These are phyloP conservation scores for Drosophila affinis DNA, from an alignment of 2,888 invertebrate genomes.

Conservation along the genomic window DNA sequence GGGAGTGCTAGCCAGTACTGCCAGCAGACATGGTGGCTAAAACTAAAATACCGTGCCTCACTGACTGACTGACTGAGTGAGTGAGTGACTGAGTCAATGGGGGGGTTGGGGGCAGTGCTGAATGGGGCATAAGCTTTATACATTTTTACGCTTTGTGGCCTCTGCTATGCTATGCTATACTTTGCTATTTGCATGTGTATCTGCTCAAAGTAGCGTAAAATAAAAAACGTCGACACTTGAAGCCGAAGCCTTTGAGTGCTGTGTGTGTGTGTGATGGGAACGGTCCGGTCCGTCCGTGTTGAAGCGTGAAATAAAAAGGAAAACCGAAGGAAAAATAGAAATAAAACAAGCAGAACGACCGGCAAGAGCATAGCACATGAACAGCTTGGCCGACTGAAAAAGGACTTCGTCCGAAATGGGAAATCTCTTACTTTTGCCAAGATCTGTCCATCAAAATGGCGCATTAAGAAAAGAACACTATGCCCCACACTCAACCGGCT, in stretches of 20 bases:
- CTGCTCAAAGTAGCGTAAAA: conserved; percentile 58
- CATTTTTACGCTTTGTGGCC: conserved; percentile 69
- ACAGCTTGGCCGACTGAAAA: conserved; percentile 15
- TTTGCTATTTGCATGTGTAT: conserved; percentile 55
- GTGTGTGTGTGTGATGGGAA: background rate
- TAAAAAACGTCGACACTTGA: conserved; percentile 52
- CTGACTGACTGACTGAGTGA: conserved; percentile 43
- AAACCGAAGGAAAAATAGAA: conserved; percentile 29
- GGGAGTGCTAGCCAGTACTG: background rate
- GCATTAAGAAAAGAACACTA: conserved; percentile 46
- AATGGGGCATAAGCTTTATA: conserved; percentile 59
- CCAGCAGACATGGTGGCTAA: conserved; percentile 40
- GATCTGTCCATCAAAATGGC: conserved; percentile 44
- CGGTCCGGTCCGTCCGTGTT: conserved; percentile 30
- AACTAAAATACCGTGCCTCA: conserved; percentile 56
- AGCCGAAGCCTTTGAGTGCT: conserved; percentile 46
- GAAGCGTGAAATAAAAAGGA: conserved; percentile 35
- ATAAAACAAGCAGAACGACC: conserved; percentile 24
- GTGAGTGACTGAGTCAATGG: conserved; percentile 29
- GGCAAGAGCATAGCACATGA: conserved; percentile 23
- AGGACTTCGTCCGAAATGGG: conserved; percentile 28
- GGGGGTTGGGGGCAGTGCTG: background rate
- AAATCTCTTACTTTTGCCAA: conserved; percentile 25
- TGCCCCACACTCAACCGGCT: conserved; percentile 32
- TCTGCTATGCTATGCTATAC: conserved; percentile 40